Percentiles rank a stretch among this genome's conserved stretches.
Evolutionary conservation across 2,113 vertebrate species (phyloP).

Genomic region (Trachemys scripta): DNA sequence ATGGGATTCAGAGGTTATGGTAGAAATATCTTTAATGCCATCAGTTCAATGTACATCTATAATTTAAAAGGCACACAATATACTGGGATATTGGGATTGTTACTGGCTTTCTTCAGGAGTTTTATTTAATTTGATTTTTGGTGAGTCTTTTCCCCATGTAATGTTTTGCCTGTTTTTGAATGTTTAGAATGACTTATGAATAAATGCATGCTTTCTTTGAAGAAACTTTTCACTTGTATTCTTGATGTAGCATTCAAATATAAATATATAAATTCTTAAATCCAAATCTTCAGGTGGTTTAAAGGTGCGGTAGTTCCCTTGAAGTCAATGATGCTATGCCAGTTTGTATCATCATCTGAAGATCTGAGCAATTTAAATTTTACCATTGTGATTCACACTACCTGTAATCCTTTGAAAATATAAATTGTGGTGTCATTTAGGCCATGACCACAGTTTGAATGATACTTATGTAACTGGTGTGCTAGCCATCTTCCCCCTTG

Average conservation of each 20-base stretch:
- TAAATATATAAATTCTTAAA: neutral
- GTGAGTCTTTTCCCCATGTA: neutral
- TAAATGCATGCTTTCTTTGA: neutral
- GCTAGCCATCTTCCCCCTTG: neutral
- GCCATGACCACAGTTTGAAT: neutral
- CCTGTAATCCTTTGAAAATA: neutral
- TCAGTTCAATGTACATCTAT: neutral
- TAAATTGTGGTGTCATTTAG: neutral
- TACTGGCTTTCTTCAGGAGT: neutral
- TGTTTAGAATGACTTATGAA: neutral
- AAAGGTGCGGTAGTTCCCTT: neutral
- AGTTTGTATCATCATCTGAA: neutral
- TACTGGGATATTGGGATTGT: neutral
- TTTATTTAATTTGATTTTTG: neutral
- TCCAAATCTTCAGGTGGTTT: neutral
- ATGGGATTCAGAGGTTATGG: neutral
- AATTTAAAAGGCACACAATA: neutral
- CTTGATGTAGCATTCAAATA: neutral
- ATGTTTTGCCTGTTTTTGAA: neutral
- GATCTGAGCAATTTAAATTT: neutral
- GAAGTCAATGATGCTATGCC: neutral
- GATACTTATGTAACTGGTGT: neutral
- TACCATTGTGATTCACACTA: neutral
- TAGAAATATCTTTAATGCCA: constrained; percentile 19
- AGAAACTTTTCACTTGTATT: neutral